Percentiles rank a stretch among this genome's conserved stretches.
These are phyloP conservation scores for Bujurquina vittata DNA, from an alignment of 2,113 vertebrate genomes.

Conservation along the genomic window DNA sequence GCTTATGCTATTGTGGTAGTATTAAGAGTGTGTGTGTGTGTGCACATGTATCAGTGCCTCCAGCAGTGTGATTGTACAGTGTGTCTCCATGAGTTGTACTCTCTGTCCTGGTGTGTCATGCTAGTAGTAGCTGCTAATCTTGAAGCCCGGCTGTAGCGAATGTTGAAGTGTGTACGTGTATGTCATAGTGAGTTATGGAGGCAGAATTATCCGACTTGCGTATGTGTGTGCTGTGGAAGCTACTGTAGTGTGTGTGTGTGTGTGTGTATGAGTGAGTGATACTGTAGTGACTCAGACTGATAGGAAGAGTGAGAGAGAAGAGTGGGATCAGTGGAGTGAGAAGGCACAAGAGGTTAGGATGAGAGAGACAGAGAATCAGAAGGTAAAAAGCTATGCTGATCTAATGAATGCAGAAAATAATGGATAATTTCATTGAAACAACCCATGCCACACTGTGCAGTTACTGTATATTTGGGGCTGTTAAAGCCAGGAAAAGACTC, in stretches of 20 bases:
- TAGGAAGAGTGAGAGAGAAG: constrained; percentile 17
- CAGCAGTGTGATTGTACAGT: constrained; percentile 23
- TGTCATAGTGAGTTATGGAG: constrained; percentile 19
- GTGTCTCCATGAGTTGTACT: constrained; percentile 22
- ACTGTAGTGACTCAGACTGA: constrained; percentile 49
- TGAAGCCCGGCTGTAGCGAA: constrained; percentile 24
- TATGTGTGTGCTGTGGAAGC: not conserved
- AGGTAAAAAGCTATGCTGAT: constrained; percentile 22
- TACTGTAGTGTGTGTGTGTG: not conserved
- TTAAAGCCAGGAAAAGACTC: constrained; percentile 12
- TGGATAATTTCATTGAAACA: not conserved
- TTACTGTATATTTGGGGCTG: not conserved
- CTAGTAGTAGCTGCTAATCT: constrained; percentile 54
- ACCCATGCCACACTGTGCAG: not conserved
- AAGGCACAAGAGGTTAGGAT: constrained; percentile 15
- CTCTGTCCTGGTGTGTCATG: constrained; percentile 24
- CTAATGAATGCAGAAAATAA: constrained; percentile 16
- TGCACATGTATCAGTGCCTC: not conserved
- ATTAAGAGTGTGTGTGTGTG: constrained; percentile 24
- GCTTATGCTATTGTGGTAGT: constrained; percentile 41
- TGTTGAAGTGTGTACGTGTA: constrained; percentile 26
- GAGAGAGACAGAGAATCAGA: constrained; percentile 34
- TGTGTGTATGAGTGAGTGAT: constrained; percentile 20
- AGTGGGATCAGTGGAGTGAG: constrained; percentile 31
- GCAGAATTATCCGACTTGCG: constrained; percentile 28